Evolutionary conservation across 2,113 vertebrate species (phyloP), one percentile per base, ranked within the genome.

Genomic region (Cynoglossus semilaevis): DNA sequence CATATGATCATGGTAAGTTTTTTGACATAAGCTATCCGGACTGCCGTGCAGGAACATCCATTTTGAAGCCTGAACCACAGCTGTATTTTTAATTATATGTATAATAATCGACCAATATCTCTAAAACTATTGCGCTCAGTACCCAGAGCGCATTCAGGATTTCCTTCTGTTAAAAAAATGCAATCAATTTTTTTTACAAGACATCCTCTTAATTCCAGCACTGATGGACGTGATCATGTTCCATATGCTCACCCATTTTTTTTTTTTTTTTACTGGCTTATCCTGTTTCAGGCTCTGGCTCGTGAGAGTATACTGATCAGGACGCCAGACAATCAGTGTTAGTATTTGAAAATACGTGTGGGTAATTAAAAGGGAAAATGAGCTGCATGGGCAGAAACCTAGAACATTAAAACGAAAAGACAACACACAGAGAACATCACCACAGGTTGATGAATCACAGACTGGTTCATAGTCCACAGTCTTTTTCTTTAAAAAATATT

Each of bases 231-330:
- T 15, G 60, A 48, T 47, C n/a, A 14, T 42, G 18, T 18, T 7
- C 15, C 53, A 58, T 53, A 37, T 59, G 45, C 46, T 43, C 34
- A 15, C 16, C 54, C 7, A n/a, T 41, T 58, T 14, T 45, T 55
- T 54, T 15, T 4, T 14, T 41, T 58, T 14, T 45, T 55, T 54
- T 15, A 37, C 35, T 18, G 40, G 45, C 40, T 67, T 41, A 63
- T 55, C 70, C 8, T 11, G 34, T 63, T 59, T 68, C 51, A 56
- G 15, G 17, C 6, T 53, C 15, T 41, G 50, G 50, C 40, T 17
- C 16, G 5, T 47, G 22, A 38, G 19, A 16, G 42, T 14, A 50
- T 22, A 65, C 9, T 0, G 8, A 46, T 22, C 56, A 57, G 46
- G 53, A 58, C 42, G 43, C 49, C 45, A 63, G 15, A 34, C 53